phyloP scores from a whole-genome alignment of 1,140 invertebrate genomes.

The Marisa cornuarietis region DNA sequence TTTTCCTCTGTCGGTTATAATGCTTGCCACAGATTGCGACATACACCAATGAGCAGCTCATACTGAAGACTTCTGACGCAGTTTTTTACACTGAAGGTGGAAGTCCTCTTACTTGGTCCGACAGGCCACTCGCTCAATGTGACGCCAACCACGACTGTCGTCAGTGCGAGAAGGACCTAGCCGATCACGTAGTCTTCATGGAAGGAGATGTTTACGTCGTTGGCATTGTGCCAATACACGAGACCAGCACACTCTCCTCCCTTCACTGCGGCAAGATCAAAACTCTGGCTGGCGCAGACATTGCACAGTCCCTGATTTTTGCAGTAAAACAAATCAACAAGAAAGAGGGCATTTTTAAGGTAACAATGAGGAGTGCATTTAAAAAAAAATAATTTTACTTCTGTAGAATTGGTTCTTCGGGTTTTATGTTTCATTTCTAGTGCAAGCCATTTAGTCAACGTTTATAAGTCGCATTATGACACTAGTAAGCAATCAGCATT shows the following conservation, averaged over 20 bases:
- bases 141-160: constrained; percentile 9
- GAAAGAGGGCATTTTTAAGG: neutral
- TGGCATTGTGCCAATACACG: neutral
- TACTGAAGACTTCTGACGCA: neutral
- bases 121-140: constrained; percentile 12
- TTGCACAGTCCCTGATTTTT: constrained; percentile 10
- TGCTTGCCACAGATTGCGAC: constrained; percentile 1
- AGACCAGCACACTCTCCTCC: neutral
- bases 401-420: too few relatives aligned
- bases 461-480: too few relatives aligned
- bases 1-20: too few relatives aligned
- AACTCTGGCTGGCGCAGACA: neutral
- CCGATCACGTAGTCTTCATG: constrained; percentile 12
- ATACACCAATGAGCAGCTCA: neutral
- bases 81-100: constrained; percentile 8
- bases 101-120: constrained; percentile 1
- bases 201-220: constrained; percentile 20
- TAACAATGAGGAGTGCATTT: neutral
- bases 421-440: too few relatives aligned
- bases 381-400: too few relatives aligned
- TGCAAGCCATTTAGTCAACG: too few relatives aligned
- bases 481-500: too few relatives aligned
- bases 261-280: constrained; percentile 10
- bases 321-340: constrained; percentile 17
- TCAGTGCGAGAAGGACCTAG: constrained; percentile 10